phyloP scores from a whole-genome alignment of 2,797 vertebrate genomes.

The Pagetopsis macropterus region DNA sequence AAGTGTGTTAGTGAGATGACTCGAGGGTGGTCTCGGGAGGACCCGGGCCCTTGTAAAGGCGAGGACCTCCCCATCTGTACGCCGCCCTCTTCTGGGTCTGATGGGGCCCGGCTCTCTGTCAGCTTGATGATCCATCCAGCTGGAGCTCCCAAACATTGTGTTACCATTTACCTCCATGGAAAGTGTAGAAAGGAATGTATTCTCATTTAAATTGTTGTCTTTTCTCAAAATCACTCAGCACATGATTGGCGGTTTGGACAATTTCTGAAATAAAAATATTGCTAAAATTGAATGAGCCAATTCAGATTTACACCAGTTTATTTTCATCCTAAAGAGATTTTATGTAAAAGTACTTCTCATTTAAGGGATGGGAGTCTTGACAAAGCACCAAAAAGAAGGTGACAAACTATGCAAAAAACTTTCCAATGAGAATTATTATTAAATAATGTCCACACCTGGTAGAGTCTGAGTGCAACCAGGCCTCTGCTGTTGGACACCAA shows the following conservation, averaged over 20 bases:
- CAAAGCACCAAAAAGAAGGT: background rate
- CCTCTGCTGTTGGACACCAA: too few relatives aligned
- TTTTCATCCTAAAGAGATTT: background rate
- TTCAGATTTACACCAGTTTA: background rate
- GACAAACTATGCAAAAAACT: too few relatives aligned
- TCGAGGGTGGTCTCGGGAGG: conserved; percentile 72
- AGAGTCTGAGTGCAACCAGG: background rate
- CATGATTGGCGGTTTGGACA: background rate
- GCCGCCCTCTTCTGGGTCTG: conserved; percentile 42
- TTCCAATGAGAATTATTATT: too few relatives aligned
- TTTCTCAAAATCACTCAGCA: background rate
- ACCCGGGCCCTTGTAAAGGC: conserved; percentile 65
- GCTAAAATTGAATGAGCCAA: background rate
- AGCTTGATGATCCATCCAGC: conserved; percentile 59
- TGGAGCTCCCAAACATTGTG: conserved; percentile 29
- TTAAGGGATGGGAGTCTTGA: background rate
- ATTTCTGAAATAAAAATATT: background rate
- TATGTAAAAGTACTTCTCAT: too few relatives aligned
- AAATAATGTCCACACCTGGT: background rate
- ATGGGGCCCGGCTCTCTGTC: conserved; percentile 32
- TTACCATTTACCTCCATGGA: conserved; percentile 21
- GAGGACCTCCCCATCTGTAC: conserved; percentile 58
- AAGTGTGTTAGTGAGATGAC: conserved; percentile 63
- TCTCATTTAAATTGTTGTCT: conserved; percentile 4
- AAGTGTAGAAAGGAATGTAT: conserved; percentile 22